A percentile compares a stretch with the other conserved stretches of the same genome.
These are phyloP conservation scores for Ptyas mucosa DNA, from an alignment of 2,113 vertebrate genomes.

Conservation along the genomic window DNA sequence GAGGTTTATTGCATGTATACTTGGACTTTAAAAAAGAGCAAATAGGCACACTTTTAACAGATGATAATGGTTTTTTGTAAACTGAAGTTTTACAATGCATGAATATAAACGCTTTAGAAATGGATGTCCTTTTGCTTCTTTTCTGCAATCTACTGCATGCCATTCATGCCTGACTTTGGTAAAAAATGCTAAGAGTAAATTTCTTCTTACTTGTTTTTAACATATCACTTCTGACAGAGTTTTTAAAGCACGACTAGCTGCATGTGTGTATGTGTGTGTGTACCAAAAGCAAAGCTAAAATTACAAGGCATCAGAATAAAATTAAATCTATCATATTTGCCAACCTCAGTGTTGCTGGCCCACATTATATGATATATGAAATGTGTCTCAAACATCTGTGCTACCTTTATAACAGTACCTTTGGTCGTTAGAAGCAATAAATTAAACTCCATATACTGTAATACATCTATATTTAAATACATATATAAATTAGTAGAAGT, in stretches of 20 bases:
- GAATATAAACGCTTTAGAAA: constrained; percentile 57
- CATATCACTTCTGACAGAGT: constrained; percentile 40
- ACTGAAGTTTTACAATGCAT: constrained; percentile 66
- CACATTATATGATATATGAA: constrained; percentile 38
- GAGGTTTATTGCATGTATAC: constrained; percentile 73
- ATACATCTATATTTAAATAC: constrained; percentile 11
- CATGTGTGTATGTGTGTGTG: constrained; percentile 47
- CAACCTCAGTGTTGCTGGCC: constrained; percentile 48
- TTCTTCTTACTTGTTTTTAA: constrained; percentile 57
- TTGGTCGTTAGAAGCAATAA: constrained; percentile 74
- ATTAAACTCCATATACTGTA: constrained; percentile 52
- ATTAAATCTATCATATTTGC: constrained; percentile 21
- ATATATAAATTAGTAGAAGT: constrained; percentile 42
- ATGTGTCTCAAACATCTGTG: constrained; percentile 52
- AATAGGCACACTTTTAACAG: constrained; percentile 70
- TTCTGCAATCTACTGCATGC: constrained; percentile 63
- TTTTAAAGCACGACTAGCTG: constrained; percentile 41
- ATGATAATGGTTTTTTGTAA: constrained; percentile 72
- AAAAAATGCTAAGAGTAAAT: constrained; percentile 46
- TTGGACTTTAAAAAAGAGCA: constrained; percentile 68
- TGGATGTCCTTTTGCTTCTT: constrained; percentile 50
- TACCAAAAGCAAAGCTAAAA: constrained; percentile 55
- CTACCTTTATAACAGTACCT: constrained; percentile 54
- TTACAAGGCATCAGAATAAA: constrained; percentile 40
- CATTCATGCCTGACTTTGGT: constrained; percentile 59